phyloP scores from a whole-genome alignment of 2,888 invertebrate genomes.

The Perizoma affinitatum region DNA sequence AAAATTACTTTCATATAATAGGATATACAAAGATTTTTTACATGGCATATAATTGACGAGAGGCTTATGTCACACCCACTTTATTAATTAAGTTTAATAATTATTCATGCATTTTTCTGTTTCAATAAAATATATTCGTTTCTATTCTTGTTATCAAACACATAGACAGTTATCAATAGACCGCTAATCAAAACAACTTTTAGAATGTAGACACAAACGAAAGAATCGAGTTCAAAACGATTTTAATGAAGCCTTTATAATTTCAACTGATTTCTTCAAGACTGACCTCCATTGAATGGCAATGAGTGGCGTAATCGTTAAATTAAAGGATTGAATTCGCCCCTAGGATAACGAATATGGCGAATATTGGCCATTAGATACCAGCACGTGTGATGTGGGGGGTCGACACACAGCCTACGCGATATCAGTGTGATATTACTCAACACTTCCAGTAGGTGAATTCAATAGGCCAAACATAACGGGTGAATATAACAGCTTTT shows the following conservation, averaged over 20 bases:
- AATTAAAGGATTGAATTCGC: constrained; percentile 50
- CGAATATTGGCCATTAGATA: constrained; percentile 74
- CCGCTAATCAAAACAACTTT: too few species aligned
- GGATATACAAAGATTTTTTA: too few species aligned
- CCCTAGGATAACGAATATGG: constrained; percentile 67
- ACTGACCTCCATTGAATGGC: constrained; percentile 59
- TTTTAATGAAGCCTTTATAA: constrained; percentile 15
- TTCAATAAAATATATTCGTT: too few species aligned
- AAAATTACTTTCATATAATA: too few species aligned
- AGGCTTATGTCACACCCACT: too few species aligned
- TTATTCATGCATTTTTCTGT: too few species aligned
- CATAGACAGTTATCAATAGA: too few species aligned
- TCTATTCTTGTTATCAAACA: too few species aligned
- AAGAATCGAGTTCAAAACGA: constrained; percentile 2
- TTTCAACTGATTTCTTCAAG: constrained; percentile 41
- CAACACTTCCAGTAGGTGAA: background rate
- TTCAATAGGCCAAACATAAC: background rate
- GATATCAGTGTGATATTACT: constrained; percentile 13
- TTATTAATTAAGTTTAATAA: too few species aligned
- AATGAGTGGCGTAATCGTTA: constrained; percentile 61
- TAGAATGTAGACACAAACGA: background rate
- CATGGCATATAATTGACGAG: too few species aligned
- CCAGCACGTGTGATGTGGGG: constrained; percentile 57
- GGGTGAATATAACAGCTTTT: too few species aligned
- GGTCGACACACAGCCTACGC: constrained; percentile 62